phyloP scores from a whole-genome alignment of 2,797 vertebrate genomes.

The Tokudaia muenninki region DNA sequence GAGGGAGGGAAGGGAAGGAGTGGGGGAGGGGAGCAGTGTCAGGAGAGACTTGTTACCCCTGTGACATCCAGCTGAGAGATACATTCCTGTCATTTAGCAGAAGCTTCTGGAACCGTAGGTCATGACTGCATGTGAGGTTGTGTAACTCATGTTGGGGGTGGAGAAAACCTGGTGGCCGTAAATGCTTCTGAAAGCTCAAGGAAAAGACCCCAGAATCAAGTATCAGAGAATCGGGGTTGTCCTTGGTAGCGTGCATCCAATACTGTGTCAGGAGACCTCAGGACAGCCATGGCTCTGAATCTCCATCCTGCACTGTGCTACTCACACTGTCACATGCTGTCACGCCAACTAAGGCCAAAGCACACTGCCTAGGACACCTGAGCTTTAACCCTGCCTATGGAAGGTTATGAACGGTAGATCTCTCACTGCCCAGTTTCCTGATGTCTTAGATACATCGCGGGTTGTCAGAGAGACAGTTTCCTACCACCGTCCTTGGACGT shows the following conservation, averaged over 20 bases:
- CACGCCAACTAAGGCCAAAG: background rate
- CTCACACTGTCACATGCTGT: background rate
- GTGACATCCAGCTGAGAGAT: background rate
- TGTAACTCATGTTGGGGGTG: background rate
- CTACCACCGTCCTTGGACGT: background rate
- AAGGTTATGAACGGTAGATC: background rate
- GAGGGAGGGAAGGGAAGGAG: background rate
- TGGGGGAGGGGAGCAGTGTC: background rate
- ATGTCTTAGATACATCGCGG: background rate
- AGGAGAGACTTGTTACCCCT: background rate
- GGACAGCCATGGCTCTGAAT: background rate
- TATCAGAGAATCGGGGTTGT: too few relatives aligned
- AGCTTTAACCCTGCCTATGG: background rate
- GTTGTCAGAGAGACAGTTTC: background rate
- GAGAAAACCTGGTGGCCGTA: background rate
- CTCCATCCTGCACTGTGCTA: background rate
- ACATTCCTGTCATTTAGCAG: background rate
- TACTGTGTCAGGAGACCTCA: too few relatives aligned
- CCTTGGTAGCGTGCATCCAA: background rate
- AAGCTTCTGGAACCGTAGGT: background rate
- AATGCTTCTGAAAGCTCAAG: background rate
- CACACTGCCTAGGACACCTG: too few relatives aligned
- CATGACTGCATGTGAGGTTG: background rate
- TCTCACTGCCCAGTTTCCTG: background rate
- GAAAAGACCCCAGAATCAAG: background rate